These are phyloP conservation scores for Eubucco bourcierii DNA, from an alignment of 2,113 vertebrate species.

Conservation along the genomic window DNA sequence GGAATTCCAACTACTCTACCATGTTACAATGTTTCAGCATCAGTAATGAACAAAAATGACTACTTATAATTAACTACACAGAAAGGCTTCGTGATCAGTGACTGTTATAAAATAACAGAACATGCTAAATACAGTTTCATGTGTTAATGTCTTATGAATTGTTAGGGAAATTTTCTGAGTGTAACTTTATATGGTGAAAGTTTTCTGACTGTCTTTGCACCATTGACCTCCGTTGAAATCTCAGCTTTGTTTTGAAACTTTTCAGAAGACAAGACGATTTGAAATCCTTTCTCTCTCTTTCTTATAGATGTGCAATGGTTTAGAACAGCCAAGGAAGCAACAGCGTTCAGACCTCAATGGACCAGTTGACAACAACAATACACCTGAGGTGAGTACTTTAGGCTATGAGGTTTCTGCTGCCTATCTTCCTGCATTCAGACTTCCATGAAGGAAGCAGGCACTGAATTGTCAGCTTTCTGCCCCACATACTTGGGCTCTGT, in stretches of 20 bases:
- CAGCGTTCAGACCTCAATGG: conserved; percentile 97
- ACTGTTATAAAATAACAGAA: background rate
- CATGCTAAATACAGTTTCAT: background rate
- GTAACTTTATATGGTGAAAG: background rate
- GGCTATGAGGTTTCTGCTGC: background rate
- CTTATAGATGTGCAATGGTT: conserved; percentile 85
- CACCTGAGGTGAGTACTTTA: conserved; percentile 81
- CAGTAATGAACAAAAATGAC: background rate
- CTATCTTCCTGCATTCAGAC: background rate
- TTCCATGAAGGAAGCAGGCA: background rate
- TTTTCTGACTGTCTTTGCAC: background rate
- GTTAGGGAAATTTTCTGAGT: background rate
- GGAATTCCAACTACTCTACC: background rate
- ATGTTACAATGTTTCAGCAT: background rate
- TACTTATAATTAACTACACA: background rate
- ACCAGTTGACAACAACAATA: conserved; percentile 92
- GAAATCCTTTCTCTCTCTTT: background rate
- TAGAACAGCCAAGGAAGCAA: conserved; percentile 91
- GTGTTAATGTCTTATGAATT: background rate
- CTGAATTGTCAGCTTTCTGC: background rate
- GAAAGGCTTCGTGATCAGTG: background rate
- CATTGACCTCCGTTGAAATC: background rate
- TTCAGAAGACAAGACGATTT: background rate
- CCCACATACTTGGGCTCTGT: background rate
- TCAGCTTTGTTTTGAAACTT: background rate